Percentiles rank a stretch among this genome's conserved stretches.
These are phyloP conservation scores for Chorisops tibialis DNA, from an alignment of 2,888 invertebrate genomes.

Conservation along the genomic window DNA sequence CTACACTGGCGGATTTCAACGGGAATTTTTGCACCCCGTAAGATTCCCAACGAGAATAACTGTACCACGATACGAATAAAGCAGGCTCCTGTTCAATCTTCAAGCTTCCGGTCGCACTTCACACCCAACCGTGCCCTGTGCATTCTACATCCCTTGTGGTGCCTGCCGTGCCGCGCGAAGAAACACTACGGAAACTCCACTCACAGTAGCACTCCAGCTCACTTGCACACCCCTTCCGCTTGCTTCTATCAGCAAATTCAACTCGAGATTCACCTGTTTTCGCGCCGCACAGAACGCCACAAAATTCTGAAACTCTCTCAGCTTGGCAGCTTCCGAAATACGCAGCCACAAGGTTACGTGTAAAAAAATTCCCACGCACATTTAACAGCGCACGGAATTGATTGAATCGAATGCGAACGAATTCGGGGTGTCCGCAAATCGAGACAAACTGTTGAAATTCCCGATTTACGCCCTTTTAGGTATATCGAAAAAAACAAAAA, in stretches of 20 bases:
- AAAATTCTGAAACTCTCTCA: constrained; percentile 22
- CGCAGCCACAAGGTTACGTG: constrained; percentile 52
- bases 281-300: constrained; percentile 21
- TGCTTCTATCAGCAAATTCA: not conserved
- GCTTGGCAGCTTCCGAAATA: constrained; percentile 48
- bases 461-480: too few relatives aligned
- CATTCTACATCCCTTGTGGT: not conserved
- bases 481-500: too few relatives aligned
- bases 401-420: not conserved
- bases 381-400: not conserved
- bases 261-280: constrained; percentile 16
- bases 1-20: too few relatives aligned
- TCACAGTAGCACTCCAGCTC: not conserved
- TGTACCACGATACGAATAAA: too few relatives aligned
- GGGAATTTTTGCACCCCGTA: too few relatives aligned
- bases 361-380: constrained; percentile 32
- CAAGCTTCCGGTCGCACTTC: too few relatives aligned
- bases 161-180: not conserved
- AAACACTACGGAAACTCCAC: not conserved
- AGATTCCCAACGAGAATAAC: too few relatives aligned
- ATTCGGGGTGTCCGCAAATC: not conserved
- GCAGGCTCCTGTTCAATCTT: too few relatives aligned
- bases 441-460: too few relatives aligned
- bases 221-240: not conserved
- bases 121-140: too few relatives aligned